These are phyloP conservation scores for Schizotus pectinicornis DNA, from an alignment of 2,888 invertebrate species.

Conservation along the genomic window DNA sequence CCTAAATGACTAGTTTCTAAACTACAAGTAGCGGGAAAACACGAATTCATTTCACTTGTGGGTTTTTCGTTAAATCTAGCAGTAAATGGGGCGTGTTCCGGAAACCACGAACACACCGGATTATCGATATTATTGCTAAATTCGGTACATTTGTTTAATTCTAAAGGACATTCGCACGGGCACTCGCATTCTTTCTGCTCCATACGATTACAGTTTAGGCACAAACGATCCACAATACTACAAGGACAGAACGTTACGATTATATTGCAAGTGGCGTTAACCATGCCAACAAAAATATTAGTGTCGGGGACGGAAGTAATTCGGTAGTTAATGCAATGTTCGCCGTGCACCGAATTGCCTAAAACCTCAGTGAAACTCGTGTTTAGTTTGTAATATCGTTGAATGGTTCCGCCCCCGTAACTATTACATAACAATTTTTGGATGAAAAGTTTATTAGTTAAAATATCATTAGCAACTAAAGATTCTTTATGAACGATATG, in stretches of 20 bases:
- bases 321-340: conserved; percentile 87
- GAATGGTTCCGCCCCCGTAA: conserved; percentile 84
- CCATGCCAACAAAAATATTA: conserved; percentile 87
- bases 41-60: conserved; percentile 61
- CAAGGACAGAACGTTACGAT: conserved; percentile 90
- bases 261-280: conserved; percentile 85
- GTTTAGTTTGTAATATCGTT: conserved; percentile 83
- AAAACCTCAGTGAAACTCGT: conserved; percentile 77
- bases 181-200: conserved; percentile 95
- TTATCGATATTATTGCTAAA: conserved; percentile 49
- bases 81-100: conserved; percentile 37
- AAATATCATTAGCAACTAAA: conserved; percentile 86
- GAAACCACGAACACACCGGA: conserved; percentile 48
- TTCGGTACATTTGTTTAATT: conserved; percentile 48
- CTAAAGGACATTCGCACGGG: conserved; percentile 84
- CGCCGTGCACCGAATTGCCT: conserved; percentile 84
- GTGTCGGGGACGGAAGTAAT: conserved; percentile 81
- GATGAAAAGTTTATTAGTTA: conserved; percentile 84
- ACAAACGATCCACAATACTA: conserved; percentile 85
- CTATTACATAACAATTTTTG: conserved; percentile 84
- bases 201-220: conserved; percentile 92
- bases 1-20: conserved; percentile 67
- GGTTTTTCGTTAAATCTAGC: conserved; percentile 35
- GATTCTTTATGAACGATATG: conserved; percentile 93
- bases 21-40: conserved; percentile 74